Evolutionary conservation across 92 coral and sea anemone genomes (phyloP).

Genomic region (Isaurus tuberculatus): DNA sequence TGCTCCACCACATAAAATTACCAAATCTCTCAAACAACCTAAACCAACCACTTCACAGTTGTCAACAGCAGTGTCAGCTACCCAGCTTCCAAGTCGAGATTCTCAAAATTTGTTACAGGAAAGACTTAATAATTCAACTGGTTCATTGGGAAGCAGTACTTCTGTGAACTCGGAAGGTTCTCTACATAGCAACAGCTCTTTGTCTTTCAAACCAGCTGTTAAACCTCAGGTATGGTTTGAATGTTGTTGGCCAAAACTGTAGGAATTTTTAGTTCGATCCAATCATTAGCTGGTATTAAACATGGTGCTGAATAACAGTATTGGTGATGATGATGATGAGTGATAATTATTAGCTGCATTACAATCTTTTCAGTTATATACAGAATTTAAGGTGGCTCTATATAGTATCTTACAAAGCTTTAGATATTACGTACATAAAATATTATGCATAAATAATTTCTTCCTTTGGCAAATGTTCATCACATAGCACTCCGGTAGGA

Average conservation of each 20-base stretch:
- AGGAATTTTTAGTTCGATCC: no score
- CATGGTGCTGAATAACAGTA: no score
- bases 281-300: no score
- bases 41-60: constrained; percentile 55
- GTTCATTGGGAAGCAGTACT: constrained; percentile 64
- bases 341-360: no score
- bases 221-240: constrained; percentile 4
- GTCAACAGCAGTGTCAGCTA: not conserved
- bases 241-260: not conserved
- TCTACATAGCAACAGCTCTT: constrained; percentile 61
- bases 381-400: no score
- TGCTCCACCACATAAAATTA: constrained; percentile 96
- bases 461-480: no score
- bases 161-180: constrained; percentile 69
- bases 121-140: constrained; percentile 60
- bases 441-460: no score
- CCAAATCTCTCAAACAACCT: constrained; percentile 62
- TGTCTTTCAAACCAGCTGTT: constrained; percentile 53
- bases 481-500: no score
- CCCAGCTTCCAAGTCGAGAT: constrained; percentile 11
- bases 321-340: no score
- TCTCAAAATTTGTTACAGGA: constrained; percentile 55
- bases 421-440: no score
- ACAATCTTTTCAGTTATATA: no score
- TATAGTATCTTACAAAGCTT: no score